Conservation (phyloP, 2,113 vertebrate species). For the Trinectes maculatus region DNA sequence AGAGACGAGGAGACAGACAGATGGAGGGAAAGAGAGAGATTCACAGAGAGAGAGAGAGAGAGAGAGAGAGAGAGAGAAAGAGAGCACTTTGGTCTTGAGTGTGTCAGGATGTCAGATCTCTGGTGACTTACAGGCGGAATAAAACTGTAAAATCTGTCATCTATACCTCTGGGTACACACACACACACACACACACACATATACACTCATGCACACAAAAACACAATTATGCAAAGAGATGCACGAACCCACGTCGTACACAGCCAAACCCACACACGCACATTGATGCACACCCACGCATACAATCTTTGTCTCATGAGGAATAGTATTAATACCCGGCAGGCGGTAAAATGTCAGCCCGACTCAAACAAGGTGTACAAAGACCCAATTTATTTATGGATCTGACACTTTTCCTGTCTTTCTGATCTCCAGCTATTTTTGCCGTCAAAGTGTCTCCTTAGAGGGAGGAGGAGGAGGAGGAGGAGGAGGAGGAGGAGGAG, state of each 20-base stretch:
- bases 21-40: background rate
- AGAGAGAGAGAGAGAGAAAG: background rate
- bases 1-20: background rate
- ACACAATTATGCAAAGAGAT: too few relatives aligned
- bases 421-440: constrained; percentile 67
- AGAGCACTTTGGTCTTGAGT: constrained; percentile 8
- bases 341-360: constrained; percentile 64
- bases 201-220: background rate
- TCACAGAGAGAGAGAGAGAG: background rate
- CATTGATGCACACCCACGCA: constrained; percentile 15
- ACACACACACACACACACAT: constrained; percentile 3
- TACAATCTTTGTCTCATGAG: constrained; percentile 66
- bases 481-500: background rate
- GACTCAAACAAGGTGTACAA: constrained; percentile 61
- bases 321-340: constrained; percentile 68
- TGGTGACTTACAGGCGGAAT: constrained; percentile 25
- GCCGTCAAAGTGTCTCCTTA: constrained; percentile 67
- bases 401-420: constrained; percentile 59
- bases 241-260: too few relatives aligned
- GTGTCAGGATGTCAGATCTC: constrained; percentile 13
- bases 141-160: constrained; percentile 45
- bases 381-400: constrained; percentile 72
- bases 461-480: constrained; percentile 4
- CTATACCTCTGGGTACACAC: constrained; percentile 9
- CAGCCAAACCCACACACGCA: background rate